Percentiles rank a stretch among this genome's conserved stretches.
Conservation (phyloP, 2,888 invertebrate species). For the Pristionchus japonicus region DNA sequence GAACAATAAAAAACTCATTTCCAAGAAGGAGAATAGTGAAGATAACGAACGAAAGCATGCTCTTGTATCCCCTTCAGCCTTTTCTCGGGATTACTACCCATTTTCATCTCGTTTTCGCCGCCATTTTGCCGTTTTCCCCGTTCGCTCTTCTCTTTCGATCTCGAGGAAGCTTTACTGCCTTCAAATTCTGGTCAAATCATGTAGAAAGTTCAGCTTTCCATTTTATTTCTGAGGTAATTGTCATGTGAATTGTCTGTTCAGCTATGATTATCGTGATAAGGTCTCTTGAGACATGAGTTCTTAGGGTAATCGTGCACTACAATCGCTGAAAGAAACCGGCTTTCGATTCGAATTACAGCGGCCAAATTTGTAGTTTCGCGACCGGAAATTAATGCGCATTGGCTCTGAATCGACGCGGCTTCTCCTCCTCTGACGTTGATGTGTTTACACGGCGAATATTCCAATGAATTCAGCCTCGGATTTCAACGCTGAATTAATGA, state of each 20-base stretch:
- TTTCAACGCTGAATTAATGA: too few relatives aligned
- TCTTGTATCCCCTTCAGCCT: background rate
- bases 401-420: background rate
- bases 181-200: background rate
- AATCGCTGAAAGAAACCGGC: too few relatives aligned
- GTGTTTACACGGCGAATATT: background rate
- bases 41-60: background rate
- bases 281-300: too few relatives aligned
- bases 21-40: background rate
- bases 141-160: background rate
- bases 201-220: too few relatives aligned
- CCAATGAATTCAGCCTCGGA: background rate
- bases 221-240: too few relatives aligned
- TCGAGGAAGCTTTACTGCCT: background rate
- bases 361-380: background rate
- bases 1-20: too few relatives aligned
- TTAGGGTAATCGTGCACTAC: too few relatives aligned
- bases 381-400: conserved; percentile 1
- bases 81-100: background rate
- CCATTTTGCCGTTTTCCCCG: background rate
- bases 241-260: too few relatives aligned
- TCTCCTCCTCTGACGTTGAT: background rate
- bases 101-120: background rate
- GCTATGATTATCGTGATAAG: too few relatives aligned
- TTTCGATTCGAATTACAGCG: background rate